Percentiles rank a stretch among this genome's conserved stretches.
Evolutionary conservation across 1,140 invertebrate genomes (phyloP).

Genomic region (Zaprionus inermis): DNA sequence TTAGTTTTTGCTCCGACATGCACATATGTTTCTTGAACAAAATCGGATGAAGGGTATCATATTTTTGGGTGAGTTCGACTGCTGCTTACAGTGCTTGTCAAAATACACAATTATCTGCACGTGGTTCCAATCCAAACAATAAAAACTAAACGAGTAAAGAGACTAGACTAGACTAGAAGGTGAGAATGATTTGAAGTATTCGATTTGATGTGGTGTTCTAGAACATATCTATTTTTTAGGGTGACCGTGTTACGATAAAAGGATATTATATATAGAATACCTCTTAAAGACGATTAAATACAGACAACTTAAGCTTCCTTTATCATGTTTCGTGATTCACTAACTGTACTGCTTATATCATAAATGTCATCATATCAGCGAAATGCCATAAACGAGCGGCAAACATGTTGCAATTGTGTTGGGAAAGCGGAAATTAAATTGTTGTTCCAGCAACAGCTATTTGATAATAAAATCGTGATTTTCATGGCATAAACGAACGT

Average conservation of each 20-base stretch:
- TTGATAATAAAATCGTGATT: background rate
- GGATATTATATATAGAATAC: background rate
- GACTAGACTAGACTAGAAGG: conserved; percentile 6
- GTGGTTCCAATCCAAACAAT: background rate
- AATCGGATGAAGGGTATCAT: no score
- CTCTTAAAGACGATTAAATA: background rate
- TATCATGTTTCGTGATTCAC: background rate
- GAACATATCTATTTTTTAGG: background rate
- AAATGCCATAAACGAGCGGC: background rate
- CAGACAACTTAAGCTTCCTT: background rate
- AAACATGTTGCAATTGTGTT: background rate
- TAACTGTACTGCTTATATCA: background rate
- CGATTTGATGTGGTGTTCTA: background rate
- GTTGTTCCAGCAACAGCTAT: background rate
- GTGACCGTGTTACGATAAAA: background rate
- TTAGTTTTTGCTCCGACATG: no score
- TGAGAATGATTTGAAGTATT: background rate
- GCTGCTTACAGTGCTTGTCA: no score
- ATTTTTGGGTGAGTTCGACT: no score
- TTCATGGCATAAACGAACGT: background rate
- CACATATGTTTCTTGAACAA: no score
- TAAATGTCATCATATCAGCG: background rate
- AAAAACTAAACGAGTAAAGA: background rate
- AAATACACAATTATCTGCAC: background rate
- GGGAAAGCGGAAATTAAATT: background rate